Evolutionary conservation across 2,797 vertebrate genomes (phyloP), one percentile per base, ranked within the genome.

Genomic region (Liparis tanakae): DNA sequence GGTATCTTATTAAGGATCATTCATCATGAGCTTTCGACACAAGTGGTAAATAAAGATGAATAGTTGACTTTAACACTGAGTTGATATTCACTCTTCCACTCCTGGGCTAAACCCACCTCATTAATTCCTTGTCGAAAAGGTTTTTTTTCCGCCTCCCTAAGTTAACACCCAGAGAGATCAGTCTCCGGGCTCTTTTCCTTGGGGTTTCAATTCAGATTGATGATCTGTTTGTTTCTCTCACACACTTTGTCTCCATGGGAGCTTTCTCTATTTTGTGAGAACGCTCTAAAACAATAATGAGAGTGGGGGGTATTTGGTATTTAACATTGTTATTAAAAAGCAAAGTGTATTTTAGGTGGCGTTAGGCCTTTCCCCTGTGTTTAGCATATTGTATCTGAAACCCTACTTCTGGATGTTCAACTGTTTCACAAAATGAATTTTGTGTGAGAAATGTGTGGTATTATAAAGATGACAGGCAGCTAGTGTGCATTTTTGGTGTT

Each of bases 201-300:
- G 77, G 81, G 84, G 80, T 74, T 85, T 75, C 76, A 43, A 84
- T 72, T 74, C 81, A 90, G 82, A 88, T 86, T 89, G 90, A 89
- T 87, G 83, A 80, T 90, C 55, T 86, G 84, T 91, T 91, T 87
- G 83, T 91, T 88, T 85, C 85, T 79, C 81, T 76, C 81, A 79
- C 76, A 78, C 77, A 70, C 85, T 79, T 80, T 69, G 64, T 86
- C 79, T 79, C 80, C 75, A 39, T 25, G 64, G 81, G 82, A 76
- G 79, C 67, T 68, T 67, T 80, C 70, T 68, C 71, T 78, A 61
- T 79, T 80, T 75, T n/a, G 0, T 75, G 65, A 79, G 51, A 76
- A 85, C 55, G 54, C 82, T 71, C 46, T 76, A n/a, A 78, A 82
- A 85, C 78, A 82, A 81, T 76, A 85, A 61, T 55, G 59, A 56